These are phyloP conservation scores for Halisarca cf. caerulea DNA, from an alignment of 37 sponge, comb jelly and placozoan genomes.

Conservation along the genomic window DNA sequence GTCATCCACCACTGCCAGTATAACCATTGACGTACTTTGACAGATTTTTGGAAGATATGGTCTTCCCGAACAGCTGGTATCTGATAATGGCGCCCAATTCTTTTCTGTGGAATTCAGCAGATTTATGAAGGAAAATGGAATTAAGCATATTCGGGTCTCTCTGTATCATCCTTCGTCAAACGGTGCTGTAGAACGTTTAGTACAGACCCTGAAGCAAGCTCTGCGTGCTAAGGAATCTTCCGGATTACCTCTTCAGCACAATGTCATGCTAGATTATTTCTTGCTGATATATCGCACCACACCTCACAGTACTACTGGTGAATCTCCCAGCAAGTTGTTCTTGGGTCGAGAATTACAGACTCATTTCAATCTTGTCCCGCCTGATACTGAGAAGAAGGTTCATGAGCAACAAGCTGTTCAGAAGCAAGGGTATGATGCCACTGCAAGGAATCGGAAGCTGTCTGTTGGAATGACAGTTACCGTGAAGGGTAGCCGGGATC, in stretches of 20 bases:
- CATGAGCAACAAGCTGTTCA: neutral
- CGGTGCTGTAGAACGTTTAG: neutral
- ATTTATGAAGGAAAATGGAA: neutral
- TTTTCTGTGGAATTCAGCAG: neutral
- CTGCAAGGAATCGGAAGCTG: neutral
- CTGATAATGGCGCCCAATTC: constrained; percentile 15
- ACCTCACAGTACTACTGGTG: constrained; percentile 12
- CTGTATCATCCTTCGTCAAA: neutral
- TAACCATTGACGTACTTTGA: neutral
- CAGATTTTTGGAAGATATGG: neutral
- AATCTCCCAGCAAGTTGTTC: neutral
- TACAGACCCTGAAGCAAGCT: neutral
- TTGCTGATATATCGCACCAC: neutral
- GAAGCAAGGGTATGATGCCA: constrained; percentile 12
- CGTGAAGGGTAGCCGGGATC: neutral
- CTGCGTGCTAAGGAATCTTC: neutral
- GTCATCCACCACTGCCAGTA: neutral
- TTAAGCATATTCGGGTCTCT: neutral
- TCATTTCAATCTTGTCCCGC: neutral
- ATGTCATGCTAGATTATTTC: neutral
- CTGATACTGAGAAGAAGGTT: neutral
- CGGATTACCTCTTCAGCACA: neutral
- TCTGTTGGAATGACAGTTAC: neutral
- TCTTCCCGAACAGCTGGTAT: constrained; percentile 8
- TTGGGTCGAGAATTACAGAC: neutral